Evolutionary conservation across 1,140 invertebrate genomes (phyloP), one percentile per base, ranked within the genome.

Genomic region (Kradibia gibbosae): DNA sequence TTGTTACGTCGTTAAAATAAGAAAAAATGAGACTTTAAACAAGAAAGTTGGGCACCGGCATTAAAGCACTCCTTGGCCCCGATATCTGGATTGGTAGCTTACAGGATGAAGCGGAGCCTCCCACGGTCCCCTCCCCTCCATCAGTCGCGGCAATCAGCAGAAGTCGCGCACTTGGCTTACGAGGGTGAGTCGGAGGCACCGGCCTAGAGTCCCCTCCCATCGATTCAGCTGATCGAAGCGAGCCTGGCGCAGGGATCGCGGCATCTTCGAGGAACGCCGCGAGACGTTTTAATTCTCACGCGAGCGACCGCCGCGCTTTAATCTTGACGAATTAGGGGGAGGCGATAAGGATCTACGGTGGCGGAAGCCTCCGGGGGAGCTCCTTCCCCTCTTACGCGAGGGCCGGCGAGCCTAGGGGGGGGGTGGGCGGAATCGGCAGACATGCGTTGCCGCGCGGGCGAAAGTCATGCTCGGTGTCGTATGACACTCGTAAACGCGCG

Each of bases 401-500:
- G 5, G 15, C 10, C 3, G 5, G 50, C 10, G 50, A 3, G 10
- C 25, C 57, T 28, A 20, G 72, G 13, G 22, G 15, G 3, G 50
- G 15, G 10, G 15, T 3, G 45, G 50, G 50, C 10, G 42, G 3
- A 10, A 31, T 31, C 28, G 74, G 22, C 55, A 31, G 34, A 57
- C 39, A 20, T 62, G 42, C 60, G 39, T 10, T 31, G 10, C n/a
- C 28, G 57, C 25, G 31, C n/a, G 39, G 55, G 39, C 74, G 74
- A 76, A 76, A 42, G 74, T 65, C 74, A 65, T 8, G 17, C 13
- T 65, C 34, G 57, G 74, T 57, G 39, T 65, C 74, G 57, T 55
- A 25, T 77, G 74, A 77, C 74, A 34, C 34, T 77, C 57, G 57
- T 42, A 65, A 77, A 62, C 45, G 15, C n/a, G 13, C n/a, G 50